Base-by-base conservation (phyloP, 2,797 vertebrate genomes). In the Pangasius djambal region DNA sequence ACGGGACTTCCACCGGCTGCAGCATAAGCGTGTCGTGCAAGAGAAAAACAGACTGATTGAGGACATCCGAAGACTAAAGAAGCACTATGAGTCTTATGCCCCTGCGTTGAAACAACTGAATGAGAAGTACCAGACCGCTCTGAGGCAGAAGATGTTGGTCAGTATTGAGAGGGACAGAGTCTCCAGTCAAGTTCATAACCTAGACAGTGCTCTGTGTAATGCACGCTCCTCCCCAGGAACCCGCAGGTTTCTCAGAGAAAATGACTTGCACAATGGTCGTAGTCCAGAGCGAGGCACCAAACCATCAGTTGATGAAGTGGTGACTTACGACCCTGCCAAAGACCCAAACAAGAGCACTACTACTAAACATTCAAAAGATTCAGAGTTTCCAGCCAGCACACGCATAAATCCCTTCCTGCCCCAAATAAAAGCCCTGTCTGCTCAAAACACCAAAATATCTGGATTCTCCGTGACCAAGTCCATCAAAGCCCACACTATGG, bases 51-150 rank as follows among this genome's bases (percentile, higher is more conserved):
- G 91, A 70, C 95, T 99, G 34, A 93, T 97, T 52, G 94, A 93
- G 93, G 97, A 98, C 81, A 94, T 98, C 16, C 97, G 95, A 92
- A 97, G 95, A 89, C 93, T 99, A 67, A 97, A 96, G 93, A 87
- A 93, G 57, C 97, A 97, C 93, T 97, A 97, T 92, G 93, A 95
- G 65, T 95, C 94, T 1, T 97, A 96, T 65, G 97, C 98, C 87
- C 95, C 96, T 4, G 91, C 93, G 15, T 86, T 98, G 15, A 96
- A 94, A 90, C 92, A 96, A 75, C 91, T 98, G 91, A 95, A 94
- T 85, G 97, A 97, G 52, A 99, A 97, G 90, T 97, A 97, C 82
- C 95, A 97, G 34, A 87, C 93, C 6, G 90, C 93, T 12, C 65
- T 97, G 89, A 97, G 94, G 86, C 96, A 98, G 93, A 98, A 96